Evolutionary conservation across 2,888 invertebrate species (phyloP).

Genomic region (Hecatera dysodea): DNA sequence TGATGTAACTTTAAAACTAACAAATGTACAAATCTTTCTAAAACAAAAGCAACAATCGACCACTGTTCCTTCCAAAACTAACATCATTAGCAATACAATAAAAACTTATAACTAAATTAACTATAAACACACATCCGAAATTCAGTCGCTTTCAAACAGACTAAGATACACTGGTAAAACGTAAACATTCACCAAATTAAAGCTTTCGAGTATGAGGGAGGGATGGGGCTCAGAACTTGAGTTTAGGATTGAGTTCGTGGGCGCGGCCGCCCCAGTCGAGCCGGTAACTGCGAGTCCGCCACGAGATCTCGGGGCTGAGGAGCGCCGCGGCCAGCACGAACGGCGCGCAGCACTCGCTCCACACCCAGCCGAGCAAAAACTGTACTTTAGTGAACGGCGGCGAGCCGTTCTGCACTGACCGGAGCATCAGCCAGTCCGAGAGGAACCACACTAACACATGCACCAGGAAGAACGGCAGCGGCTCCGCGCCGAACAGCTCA

Average conservation of each 20-base stretch:
- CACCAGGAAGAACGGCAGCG: slow-evolving; percentile 97
- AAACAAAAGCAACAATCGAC: slow-evolving; percentile 85
- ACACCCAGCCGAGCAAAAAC: slow-evolving; percentile 98
- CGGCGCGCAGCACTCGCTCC: slow-evolving; percentile 97
- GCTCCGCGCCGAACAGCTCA: slow-evolving; percentile 96
- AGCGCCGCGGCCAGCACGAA: slow-evolving; percentile 97
- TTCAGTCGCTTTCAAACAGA: slow-evolving; percentile 66
- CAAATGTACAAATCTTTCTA: slow-evolving; percentile 86
- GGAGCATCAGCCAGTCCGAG: slow-evolving; percentile 98
- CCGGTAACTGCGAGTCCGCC: slow-evolving; percentile 97
- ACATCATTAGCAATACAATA: slow-evolving; percentile 76
- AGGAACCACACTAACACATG: slow-evolving; percentile 99
- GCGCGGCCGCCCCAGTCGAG: slow-evolving; percentile 99
- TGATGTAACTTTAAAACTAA: slow-evolving; percentile 66
- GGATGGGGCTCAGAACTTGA: slow-evolving; percentile 90
- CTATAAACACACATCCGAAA: slow-evolving; percentile 74
- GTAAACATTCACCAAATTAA: slow-evolving; percentile 84
- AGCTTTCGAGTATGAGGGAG: slow-evolving; percentile 79
- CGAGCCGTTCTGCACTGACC: slow-evolving; percentile 97
- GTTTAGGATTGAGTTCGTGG: slow-evolving; percentile 95
- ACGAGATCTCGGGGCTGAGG: slow-evolving; percentile 96
- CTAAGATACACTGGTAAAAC: slow-evolving; percentile 67
- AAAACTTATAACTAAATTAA: slow-evolving; percentile 81
- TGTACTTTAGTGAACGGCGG: slow-evolving; percentile 98
- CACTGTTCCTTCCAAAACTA: slow-evolving; percentile 68